phyloP scores from a whole-genome alignment of 2,888 invertebrate genomes.

The Drosophila ustulata region DNA sequence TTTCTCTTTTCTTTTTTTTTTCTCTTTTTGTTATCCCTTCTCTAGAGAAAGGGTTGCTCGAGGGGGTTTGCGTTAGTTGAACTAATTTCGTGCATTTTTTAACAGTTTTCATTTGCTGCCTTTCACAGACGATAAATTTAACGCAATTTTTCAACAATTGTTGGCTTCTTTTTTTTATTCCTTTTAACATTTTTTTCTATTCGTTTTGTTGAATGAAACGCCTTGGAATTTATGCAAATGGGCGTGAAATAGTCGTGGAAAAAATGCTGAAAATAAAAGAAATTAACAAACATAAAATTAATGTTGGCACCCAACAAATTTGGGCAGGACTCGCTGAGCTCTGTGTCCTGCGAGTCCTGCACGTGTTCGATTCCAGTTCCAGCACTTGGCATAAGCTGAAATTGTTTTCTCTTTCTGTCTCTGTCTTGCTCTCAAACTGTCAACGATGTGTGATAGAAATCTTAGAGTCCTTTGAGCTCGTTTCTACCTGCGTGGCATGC shows the following conservation, averaged over 20 bases:
- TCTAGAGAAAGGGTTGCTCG: conserved; percentile 55
- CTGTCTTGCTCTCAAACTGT: conserved; percentile 29
- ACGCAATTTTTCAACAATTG: conserved; percentile 65
- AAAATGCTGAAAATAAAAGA: conserved; percentile 74
- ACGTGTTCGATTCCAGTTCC: conserved; percentile 57
- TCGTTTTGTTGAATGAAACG: conserved; percentile 26
- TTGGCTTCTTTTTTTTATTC: conserved; percentile 35
- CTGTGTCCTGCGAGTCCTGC: conserved; percentile 52
- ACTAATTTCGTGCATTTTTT: conserved; percentile 66
- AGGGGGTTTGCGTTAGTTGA: conserved; percentile 51
- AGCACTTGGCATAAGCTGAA: conserved; percentile 53
- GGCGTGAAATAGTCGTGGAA: conserved; percentile 76
- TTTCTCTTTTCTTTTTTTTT: conserved; percentile 14
- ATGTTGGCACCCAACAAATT: conserved; percentile 81
- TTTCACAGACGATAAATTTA: conserved; percentile 75
- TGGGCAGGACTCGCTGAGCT: conserved; percentile 13
- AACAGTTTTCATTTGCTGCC: conserved; percentile 45
- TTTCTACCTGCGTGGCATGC: conserved; percentile 49
- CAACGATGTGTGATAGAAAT: conserved; percentile 70
- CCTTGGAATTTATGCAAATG: conserved; percentile 78
- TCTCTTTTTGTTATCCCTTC: conserved; percentile 9
- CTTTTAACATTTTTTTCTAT: conserved; percentile 8
- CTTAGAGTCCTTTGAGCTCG: conserved; percentile 29
- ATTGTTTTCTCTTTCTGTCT: conserved; percentile 48
- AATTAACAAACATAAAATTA: conserved; percentile 83